phyloP scores from a whole-genome alignment of 2,888 invertebrate species.

The Cataglyphis rosenhaueri region DNA sequence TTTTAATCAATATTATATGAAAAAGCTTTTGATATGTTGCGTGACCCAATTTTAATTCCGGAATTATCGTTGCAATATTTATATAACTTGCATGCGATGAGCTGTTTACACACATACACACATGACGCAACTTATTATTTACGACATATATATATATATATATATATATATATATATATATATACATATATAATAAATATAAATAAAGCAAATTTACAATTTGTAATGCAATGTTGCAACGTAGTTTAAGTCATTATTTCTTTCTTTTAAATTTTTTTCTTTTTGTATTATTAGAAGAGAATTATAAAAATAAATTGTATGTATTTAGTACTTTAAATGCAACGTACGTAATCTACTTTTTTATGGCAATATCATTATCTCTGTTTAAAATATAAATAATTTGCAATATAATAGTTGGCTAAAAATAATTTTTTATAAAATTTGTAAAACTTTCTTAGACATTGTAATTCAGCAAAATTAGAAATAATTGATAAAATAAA shows the following conservation, averaged over 20 bases:
- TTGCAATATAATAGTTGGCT: not conserved
- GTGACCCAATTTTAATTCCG: not conserved
- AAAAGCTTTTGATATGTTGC: not conserved
- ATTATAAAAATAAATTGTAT: not conserved
- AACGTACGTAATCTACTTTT: not conserved
- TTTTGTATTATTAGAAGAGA: not conserved
- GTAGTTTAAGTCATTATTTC: not conserved
- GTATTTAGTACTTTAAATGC: no score
- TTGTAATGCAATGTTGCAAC: not conserved
- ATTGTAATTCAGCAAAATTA: not conserved
- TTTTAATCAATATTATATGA: slow-evolving; percentile 8
- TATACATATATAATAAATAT: not conserved
- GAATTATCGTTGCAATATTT: slow-evolving; percentile 12
- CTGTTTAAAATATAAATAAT: not conserved
- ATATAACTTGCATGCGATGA: not conserved
- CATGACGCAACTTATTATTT: slow-evolving; percentile 12
- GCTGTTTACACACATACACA: not conserved
- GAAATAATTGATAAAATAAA: not conserved
- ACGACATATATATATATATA: not conserved
- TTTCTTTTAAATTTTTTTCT: not conserved
- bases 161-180: not conserved
- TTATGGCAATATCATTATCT: not conserved
- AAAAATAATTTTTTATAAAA: not conserved
- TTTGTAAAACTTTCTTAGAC: not conserved
- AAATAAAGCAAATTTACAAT: not conserved